Conservation (phyloP, 1,140 invertebrate species). For the Rhopalosiphum maidis region DNA sequence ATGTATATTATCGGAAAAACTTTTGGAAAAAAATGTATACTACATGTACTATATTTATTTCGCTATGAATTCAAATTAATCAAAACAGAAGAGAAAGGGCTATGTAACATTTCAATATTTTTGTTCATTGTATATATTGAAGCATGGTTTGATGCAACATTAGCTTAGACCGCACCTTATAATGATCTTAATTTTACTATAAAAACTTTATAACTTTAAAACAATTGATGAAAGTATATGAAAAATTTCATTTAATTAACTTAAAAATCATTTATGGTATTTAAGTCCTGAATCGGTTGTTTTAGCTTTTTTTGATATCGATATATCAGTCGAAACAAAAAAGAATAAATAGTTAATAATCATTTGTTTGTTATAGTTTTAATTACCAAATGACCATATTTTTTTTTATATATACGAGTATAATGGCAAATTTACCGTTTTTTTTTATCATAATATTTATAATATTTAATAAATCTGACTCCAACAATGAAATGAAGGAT, state of each 20-base stretch:
- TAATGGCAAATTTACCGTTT: no score
- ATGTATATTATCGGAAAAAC: background rate
- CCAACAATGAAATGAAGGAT: no score
- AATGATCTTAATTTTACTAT: background rate
- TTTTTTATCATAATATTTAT: no score
- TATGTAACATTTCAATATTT: constrained; percentile 15
- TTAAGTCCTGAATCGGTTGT: background rate
- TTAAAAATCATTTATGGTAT: constrained; percentile 17
- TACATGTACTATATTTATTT: background rate
- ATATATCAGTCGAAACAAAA: background rate
- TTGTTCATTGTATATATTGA: background rate
- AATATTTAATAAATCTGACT: no score
- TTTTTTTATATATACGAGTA: no score
- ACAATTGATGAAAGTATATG: background rate
- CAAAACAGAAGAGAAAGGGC: background rate
- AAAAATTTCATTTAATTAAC: background rate
- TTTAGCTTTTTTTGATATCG: background rate
- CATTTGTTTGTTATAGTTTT: no score
- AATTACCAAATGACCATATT: no score
- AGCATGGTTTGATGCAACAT: background rate
- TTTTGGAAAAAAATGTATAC: background rate
- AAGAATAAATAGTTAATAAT: background rate
- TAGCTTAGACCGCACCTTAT: background rate
- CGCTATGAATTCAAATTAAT: constrained; percentile 9
- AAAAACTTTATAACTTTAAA: background rate